These are phyloP conservation scores for Tragelaphus imberbis DNA, from an alignment of 2,113 vertebrate species.

Conservation along the genomic window DNA sequence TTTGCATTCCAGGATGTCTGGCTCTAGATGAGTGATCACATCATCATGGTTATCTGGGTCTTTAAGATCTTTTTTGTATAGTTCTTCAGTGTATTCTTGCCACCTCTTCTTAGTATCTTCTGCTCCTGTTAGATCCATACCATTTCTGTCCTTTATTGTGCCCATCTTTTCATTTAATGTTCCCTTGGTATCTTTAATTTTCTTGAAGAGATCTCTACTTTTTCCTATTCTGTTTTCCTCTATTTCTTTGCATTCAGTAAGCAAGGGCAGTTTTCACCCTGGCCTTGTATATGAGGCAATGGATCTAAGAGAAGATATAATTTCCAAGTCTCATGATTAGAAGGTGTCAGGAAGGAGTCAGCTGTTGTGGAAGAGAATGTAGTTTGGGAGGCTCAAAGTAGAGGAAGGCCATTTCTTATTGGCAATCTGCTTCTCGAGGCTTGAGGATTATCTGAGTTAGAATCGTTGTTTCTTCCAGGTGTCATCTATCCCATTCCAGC, in stretches of 20 bases:
- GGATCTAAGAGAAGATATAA: background rate
- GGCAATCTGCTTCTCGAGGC: background rate
- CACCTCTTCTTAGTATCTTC: background rate
- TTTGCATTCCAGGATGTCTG: background rate
- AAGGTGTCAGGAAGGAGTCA: background rate
- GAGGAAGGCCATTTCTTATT: background rate
- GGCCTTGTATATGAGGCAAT: background rate
- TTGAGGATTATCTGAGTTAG: background rate
- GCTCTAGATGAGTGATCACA: background rate
- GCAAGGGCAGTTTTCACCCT: background rate
- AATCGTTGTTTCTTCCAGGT: background rate
- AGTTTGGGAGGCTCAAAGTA: background rate
- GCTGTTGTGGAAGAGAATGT: background rate
- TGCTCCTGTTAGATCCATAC: background rate
- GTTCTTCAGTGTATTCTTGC: background rate
- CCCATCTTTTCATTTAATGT: background rate
- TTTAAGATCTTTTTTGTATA: background rate
- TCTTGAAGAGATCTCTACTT: background rate
- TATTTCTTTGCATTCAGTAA: background rate
- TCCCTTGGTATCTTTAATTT: background rate
- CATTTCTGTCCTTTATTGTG: background rate
- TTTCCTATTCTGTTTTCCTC: background rate
- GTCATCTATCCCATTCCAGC: background rate
- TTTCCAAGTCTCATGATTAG: background rate
- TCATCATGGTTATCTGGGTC: background rate